phyloP scores from a whole-genome alignment of 2,888 invertebrate genomes.

The Stenichneumon culpator region DNA sequence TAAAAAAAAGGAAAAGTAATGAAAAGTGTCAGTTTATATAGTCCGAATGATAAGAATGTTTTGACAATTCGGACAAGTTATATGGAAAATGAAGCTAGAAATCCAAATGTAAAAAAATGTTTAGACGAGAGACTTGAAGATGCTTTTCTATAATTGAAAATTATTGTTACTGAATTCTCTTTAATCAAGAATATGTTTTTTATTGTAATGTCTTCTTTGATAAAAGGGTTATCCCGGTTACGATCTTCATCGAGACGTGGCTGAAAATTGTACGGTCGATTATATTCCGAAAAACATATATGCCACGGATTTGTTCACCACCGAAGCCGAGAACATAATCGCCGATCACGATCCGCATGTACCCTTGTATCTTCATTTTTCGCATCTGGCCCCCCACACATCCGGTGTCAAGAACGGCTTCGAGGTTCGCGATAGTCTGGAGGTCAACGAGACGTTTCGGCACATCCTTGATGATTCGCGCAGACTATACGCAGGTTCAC shows the following conservation, averaged over 20 bases:
- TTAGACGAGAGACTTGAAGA: not conserved
- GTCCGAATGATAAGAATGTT: no score
- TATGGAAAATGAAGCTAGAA: no score
- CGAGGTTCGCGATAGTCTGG: constrained; percentile 89
- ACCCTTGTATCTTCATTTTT: constrained; percentile 93
- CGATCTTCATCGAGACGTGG: constrained; percentile 84
- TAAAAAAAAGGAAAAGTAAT: not conserved
- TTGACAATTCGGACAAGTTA: no score
- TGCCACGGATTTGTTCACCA: constrained; percentile 90
- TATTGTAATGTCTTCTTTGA: constrained; percentile 5
- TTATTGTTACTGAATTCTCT: constrained; percentile 73
- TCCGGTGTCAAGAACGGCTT: constrained; percentile 89
- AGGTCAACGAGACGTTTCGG: constrained; percentile 89
- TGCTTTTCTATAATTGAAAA: not conserved
- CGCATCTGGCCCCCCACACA: constrained; percentile 93
- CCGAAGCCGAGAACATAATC: constrained; percentile 89
- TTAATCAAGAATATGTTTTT: not conserved
- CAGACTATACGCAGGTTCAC: constrained; percentile 90
- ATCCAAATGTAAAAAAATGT: not conserved
- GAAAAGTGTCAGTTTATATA: no score
- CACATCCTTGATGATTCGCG: constrained; percentile 90
- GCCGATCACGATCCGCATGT: constrained; percentile 86
- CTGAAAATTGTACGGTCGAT: constrained; percentile 77
- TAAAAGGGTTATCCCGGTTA: constrained; percentile 79
- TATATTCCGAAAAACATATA: constrained; percentile 85